Base-by-base conservation (phyloP, 1,140 invertebrate species). In the Stegodyphus mimosarum region DNA sequence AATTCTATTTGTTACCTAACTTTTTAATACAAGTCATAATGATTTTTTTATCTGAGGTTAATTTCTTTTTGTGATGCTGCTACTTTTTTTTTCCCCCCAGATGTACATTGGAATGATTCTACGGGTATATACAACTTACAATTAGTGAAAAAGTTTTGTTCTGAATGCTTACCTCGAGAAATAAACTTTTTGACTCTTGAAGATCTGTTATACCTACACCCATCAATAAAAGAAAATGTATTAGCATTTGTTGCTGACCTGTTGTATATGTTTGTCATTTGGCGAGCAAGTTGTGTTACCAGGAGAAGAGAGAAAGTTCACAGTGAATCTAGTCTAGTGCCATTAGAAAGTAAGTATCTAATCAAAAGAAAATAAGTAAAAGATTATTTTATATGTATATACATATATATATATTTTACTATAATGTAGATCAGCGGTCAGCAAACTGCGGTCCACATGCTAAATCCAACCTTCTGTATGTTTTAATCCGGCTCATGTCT, bases 131-230 rank as follows among this genome's bases (percentile, higher is more conserved):
- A 98, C 91, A 99, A 99, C 92, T 93, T 99, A 50, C 94, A 95
- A 88, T 92, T 98, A 87, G 94, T 99, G 67, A 93, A 95, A 89
- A 93, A 94, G 88, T 99, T 99, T 92, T 99, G 97, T 90, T 91
- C 93, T 87, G 89, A 91, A 9, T 93, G 93, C 90, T 93, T 99
- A 89, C 96, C 97, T 87, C 94, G 94, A 90, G 94, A 95, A 88
- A 95, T 97, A 89, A 98, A 98, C 92, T 97, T 99, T 90, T 95
- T 99, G 92, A 94, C 94, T 89, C 95, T 97, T 63, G 97, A 99
- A 90, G 98, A 99, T 90, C 94, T 99, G 71, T 95, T 98, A 49
- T 99, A 98, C 90, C 95, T 98, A 93, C 94, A 96, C 90, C 96
- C 96, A 87, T 95, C 95, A 70, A 96, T 98, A 94, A 95, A 95